A percentile compares a stretch with the other conserved stretches of the same genome.
Conservation (phyloP, 2,113 vertebrate species). For the Rousettus leschenaultii region DNA sequence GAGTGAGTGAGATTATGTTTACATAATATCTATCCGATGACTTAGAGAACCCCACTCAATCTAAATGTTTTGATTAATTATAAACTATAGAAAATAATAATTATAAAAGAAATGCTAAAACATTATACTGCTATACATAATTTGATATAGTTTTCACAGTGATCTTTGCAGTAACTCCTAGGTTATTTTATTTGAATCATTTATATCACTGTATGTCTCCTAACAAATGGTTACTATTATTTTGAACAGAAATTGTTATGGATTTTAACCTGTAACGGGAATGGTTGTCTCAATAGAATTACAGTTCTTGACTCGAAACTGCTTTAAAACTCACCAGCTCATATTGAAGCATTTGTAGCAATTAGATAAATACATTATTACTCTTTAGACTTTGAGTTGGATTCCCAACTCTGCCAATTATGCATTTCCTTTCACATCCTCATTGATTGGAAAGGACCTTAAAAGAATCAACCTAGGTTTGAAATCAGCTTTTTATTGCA, state of each 20-base stretch:
- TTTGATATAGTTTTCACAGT: neutral
- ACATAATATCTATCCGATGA: neutral
- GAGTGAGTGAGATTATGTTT: neutral
- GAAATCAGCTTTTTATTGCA: conserved; percentile 39
- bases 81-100: neutral
- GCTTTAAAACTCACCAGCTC: conserved; percentile 46
- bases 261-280: conserved; percentile 38
- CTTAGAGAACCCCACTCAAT: neutral
- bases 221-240: neutral
- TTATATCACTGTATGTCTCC: neutral
- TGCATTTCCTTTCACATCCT: conserved; percentile 46
- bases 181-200: neutral
- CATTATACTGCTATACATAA: neutral
- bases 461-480: conserved; percentile 44
- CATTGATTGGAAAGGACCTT: conserved; percentile 63
- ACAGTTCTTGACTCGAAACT: conserved; percentile 26
- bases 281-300: conserved; percentile 41
- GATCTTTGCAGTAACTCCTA: neutral
- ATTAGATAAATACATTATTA: conserved; percentile 35
- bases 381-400: conserved; percentile 6
- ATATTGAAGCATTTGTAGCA: conserved; percentile 34
- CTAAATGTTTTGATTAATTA: neutral
- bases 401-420: conserved; percentile 47
- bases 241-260: conserved; percentile 33
- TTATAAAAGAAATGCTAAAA: neutral